A percentile compares a stretch with the other conserved stretches of the same genome.
These are phyloP conservation scores for Tetragnatha versicolor DNA, from an alignment of 1,140 invertebrate species.

Conservation along the genomic window DNA sequence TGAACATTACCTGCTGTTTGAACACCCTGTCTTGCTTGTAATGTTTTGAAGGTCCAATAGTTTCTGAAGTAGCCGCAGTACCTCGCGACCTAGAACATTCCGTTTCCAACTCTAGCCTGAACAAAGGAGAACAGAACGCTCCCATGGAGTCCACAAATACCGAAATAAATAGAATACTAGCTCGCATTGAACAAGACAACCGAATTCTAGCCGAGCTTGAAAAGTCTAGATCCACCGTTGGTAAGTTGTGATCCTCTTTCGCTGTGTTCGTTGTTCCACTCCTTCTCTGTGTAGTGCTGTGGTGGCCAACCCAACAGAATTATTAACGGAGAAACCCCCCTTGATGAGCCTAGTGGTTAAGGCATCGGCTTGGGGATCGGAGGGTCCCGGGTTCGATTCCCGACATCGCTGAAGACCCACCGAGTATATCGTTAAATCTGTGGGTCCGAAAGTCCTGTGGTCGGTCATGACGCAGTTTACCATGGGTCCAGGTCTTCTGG, in stretches of 20 bases:
- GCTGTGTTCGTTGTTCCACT: too few species aligned
- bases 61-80: conserved; percentile 30
- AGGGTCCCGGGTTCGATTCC: too few species aligned
- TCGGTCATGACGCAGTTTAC: too few species aligned
- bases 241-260: conserved; percentile 23
- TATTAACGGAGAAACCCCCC: too few species aligned
- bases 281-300: too few species aligned
- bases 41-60: conserved; percentile 36
- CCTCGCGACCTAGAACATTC: conserved; percentile 14
- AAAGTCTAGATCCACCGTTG: conserved; percentile 65
- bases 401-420: too few species aligned
- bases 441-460: too few species aligned
- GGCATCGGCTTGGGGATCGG: too few species aligned
- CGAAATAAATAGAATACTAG: conserved; percentile 54
- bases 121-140: conserved; percentile 22
- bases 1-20: background rate
- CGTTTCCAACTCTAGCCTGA: conserved; percentile 21
- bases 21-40: background rate
- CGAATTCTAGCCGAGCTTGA: conserved; percentile 88
- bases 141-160: conserved; percentile 21
- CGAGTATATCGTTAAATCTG: too few species aligned
- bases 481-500: too few species aligned
- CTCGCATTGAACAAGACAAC: conserved; percentile 75
- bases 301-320: too few species aligned
- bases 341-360: too few species aligned